Percentiles rank a stretch among this genome's conserved stretches.
Conservation (phyloP, 2,888 invertebrate genomes). For the Epistrophe grossulariae region DNA sequence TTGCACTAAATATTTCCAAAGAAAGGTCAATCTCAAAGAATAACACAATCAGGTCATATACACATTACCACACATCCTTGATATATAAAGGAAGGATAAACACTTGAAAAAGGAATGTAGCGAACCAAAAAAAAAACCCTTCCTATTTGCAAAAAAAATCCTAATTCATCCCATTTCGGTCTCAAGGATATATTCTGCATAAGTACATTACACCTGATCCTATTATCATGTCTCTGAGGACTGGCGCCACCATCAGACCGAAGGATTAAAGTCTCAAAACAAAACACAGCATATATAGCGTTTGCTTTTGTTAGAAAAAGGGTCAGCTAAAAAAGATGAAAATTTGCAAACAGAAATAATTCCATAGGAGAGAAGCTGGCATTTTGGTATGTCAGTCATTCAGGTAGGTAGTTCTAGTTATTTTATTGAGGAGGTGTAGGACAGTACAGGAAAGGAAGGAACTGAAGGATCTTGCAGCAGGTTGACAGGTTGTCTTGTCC, state of each 20-base stretch:
- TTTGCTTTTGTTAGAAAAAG: slow-evolving; percentile 37
- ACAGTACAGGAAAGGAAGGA: slow-evolving; percentile 16
- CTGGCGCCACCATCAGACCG: slow-evolving; percentile 70
- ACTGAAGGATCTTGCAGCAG: slow-evolving; percentile 38
- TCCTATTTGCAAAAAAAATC: slow-evolving; percentile 37
- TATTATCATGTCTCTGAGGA: slow-evolving; percentile 64
- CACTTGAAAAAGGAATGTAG: neutral
- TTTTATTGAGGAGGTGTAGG: neutral
- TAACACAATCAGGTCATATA: slow-evolving; percentile 58
- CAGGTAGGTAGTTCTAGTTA: slow-evolving; percentile 33
- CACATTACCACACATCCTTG: slow-evolving; percentile 52
- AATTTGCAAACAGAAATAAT: slow-evolving; percentile 37
- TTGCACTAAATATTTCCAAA: slow-evolving; percentile 46
- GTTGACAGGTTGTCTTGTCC: slow-evolving; percentile 61
- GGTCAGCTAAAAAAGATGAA: slow-evolving; percentile 42
- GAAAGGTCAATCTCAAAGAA: slow-evolving; percentile 63
- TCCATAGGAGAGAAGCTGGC: neutral
- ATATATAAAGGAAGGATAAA: slow-evolving; percentile 1
- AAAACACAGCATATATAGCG: slow-evolving; percentile 22
- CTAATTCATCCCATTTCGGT: slow-evolving; percentile 68
- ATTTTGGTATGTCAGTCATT: slow-evolving; percentile 17
- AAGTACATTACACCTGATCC: slow-evolving; percentile 75
- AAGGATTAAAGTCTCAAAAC: slow-evolving; percentile 72
- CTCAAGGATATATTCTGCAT: slow-evolving; percentile 70
- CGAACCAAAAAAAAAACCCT: slow-evolving; percentile 46